Base-by-base conservation (phyloP, 2,113 vertebrate genomes). In the Scytalopus superciliaris region DNA sequence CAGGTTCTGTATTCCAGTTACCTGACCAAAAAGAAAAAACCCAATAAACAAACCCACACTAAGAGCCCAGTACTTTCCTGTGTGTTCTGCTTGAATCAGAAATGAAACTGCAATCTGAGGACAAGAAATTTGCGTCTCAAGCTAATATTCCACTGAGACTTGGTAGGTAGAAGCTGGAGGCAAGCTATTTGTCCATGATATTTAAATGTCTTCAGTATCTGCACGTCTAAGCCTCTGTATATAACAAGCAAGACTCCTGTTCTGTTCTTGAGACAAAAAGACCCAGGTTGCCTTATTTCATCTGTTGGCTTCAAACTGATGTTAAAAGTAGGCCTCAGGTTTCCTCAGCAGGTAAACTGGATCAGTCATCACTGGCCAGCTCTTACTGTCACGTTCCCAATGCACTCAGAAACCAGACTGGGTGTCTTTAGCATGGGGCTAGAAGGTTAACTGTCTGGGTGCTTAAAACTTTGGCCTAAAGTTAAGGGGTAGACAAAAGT, bases 391-490 rank as follows among this genome's bases (percentile, higher is more conserved):
- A 55, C 19, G 6, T 47, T 87, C 27, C 11, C 23, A 42, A 1
- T 9, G 25, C 63, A 56, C 45, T 53, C 19, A 81, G 50, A 69
- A 89, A 59, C 6, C 14, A 73, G 25, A 64, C 23, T 45, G 19
- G 6, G 2, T 2, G 1, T 2, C 66, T 75, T 68, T 44, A 62
- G 19, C 24, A 16, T 0, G 0, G 4, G 7, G 6, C 8, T n/a
- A 73, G 35, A 69, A 47, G 17, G 39, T 68, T 50, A 64, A 14
- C 17, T 55, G 6, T 27, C 25, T 55, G 14, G 3, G 13, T 60
- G 31, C 19, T 73, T 77, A 42, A 84, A 73, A 53, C 3, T 55
- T 55, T 40, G 49, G 7, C 24, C 55, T 85, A 66, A 89, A 57
- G 11, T 50, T 67, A 68, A 76, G 15, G 5, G 9, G 8, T 47